Conservation (phyloP, 2,113 vertebrate genomes). For the Callospermophilus lateralis region DNA sequence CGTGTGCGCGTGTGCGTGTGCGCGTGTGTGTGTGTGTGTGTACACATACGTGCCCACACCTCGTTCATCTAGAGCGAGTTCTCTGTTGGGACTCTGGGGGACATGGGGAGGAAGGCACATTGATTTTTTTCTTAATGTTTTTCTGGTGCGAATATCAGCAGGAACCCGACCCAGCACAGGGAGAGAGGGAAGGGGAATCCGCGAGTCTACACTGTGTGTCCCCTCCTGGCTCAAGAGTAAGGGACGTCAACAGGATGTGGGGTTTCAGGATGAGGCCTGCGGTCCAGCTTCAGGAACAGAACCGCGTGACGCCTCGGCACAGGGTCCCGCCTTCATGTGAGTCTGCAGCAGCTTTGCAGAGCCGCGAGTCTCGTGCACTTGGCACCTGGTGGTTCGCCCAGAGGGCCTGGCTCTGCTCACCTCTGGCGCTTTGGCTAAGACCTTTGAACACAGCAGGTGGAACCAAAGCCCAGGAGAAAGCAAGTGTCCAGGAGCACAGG, state of each 20-base stretch:
- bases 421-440: background rate
- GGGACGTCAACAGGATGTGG: background rate
- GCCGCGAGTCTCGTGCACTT: background rate
- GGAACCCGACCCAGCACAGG: background rate
- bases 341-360: background rate
- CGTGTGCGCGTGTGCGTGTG: too few relatives aligned
- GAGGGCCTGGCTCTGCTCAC: background rate
- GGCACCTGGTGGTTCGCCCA: background rate
- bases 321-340: background rate
- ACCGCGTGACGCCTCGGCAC: background rate
- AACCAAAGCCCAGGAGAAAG: background rate
- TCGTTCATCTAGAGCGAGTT: background rate
- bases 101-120: background rate
- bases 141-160: background rate
- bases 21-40: too few relatives aligned
- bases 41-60: background rate
- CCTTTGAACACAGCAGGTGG: background rate
- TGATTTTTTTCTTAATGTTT: background rate
- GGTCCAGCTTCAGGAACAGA: background rate
- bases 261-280: background rate
- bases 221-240: background rate
- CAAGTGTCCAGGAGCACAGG: background rate
- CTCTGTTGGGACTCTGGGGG: background rate
- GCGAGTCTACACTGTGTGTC: background rate
- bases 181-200: background rate